Percentiles rank a stretch among this genome's conserved stretches.
Conservation (phyloP, 2,888 invertebrate genomes). For the Calliopum simillimum region DNA sequence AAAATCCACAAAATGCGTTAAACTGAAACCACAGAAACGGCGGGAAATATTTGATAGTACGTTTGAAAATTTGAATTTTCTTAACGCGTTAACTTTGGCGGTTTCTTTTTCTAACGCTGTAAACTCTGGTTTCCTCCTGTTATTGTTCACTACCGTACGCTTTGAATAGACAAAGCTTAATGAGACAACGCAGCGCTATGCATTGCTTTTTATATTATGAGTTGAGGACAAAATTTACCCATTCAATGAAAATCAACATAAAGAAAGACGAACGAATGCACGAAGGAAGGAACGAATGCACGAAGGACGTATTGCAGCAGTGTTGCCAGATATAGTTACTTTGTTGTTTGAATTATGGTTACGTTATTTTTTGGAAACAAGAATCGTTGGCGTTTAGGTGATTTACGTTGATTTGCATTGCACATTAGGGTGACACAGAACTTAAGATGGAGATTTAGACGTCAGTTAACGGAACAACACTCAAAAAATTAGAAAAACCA, state of each 20-base stretch:
- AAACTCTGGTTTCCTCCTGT: conserved; percentile 1
- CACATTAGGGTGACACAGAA: no score
- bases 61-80: conserved; percentile 16
- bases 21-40: conserved; percentile 11
- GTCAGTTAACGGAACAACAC: no score
- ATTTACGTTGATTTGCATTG: no score
- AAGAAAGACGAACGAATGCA: neutral
- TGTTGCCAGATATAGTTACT: neutral
- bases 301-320: neutral
- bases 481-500: no score
- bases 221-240: neutral
- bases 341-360: neutral
- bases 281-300: neutral
- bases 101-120: neutral
- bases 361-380: no score
- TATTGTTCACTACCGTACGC: conserved; percentile 23
- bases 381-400: no score
- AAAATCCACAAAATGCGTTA: conserved; percentile 1
- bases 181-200: conserved; percentile 22
- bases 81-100: neutral
- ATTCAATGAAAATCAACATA: neutral
- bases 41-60: conserved; percentile 18
- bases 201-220: conserved; percentile 21
- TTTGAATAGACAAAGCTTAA: conserved; percentile 34
- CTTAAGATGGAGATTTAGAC: no score